Percentiles rank a stretch among this genome's conserved stretches.
phyloP scores from a whole-genome alignment of 2,797 vertebrate genomes.

The Oreonectes daqikongensis region DNA sequence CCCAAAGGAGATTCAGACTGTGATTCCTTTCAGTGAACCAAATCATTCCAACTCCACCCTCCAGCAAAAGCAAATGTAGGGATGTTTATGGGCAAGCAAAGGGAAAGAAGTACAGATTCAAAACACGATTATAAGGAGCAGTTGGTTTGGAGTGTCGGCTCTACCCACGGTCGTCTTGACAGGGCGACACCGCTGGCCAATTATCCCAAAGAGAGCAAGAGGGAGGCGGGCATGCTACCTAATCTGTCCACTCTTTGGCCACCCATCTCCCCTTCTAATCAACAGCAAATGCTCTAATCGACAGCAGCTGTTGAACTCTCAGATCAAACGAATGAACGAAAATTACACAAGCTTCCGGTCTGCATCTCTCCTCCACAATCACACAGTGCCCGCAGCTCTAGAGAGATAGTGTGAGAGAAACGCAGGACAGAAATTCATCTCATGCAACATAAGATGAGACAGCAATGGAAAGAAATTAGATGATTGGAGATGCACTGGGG shows the following conservation, averaged over 20 bases:
- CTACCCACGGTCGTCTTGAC: slow-evolving; percentile 19
- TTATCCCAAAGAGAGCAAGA: slow-evolving; percentile 42
- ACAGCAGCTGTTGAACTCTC: slow-evolving; percentile 77
- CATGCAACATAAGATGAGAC: slow-evolving; percentile 5
- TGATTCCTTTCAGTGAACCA: slow-evolving; percentile 13
- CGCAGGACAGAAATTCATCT: not conserved
- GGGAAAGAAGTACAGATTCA: slow-evolving; percentile 31
- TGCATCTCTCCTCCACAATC: slow-evolving; percentile 61
- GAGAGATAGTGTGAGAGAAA: slow-evolving; percentile 8
- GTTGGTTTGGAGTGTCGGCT: slow-evolving; percentile 5
- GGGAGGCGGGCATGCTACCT: slow-evolving; percentile 61
- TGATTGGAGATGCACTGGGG: too few species aligned
- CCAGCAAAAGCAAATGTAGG: slow-evolving; percentile 4
- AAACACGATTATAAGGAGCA: slow-evolving; percentile 33
- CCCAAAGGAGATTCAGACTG: slow-evolving; percentile 6
- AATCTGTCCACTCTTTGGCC: slow-evolving; percentile 61
- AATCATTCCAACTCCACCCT: slow-evolving; percentile 22
- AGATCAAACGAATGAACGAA: slow-evolving; percentile 78
- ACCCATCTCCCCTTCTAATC: slow-evolving; percentile 75
- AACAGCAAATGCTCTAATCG: slow-evolving; percentile 82
- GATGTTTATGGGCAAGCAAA: not conserved
- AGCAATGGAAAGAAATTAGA: not conserved
- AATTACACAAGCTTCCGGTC: slow-evolving; percentile 77
- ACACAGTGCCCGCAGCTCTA: slow-evolving; percentile 33
- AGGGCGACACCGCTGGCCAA: slow-evolving; percentile 48